Evolutionary conservation across 2,797 vertebrate species (phyloP).

Genomic region (Hoplostethus mediterraneus): DNA sequence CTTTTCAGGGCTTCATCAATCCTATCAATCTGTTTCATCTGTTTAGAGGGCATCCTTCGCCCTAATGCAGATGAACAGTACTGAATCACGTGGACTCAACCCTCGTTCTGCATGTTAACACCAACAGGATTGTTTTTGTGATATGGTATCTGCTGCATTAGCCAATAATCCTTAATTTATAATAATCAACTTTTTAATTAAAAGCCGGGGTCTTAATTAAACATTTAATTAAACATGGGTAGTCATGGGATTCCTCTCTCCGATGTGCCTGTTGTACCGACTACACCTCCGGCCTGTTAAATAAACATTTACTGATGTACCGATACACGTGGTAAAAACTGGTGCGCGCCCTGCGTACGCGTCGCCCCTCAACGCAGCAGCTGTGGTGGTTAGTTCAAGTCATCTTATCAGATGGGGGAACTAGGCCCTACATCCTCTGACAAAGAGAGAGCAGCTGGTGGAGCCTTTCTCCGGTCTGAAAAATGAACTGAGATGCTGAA

Average conservation of each 20-base stretch:
- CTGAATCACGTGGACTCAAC: constrained; percentile 42
- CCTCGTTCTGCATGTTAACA: constrained; percentile 34
- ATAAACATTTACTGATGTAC: constrained; percentile 67
- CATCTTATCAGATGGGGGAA: constrained; percentile 65
- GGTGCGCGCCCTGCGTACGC: background rate
- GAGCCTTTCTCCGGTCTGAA: constrained; percentile 57
- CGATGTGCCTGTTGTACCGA: constrained; percentile 55
- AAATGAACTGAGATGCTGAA: constrained; percentile 65
- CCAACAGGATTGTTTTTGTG: constrained; percentile 32
- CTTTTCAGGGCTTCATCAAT: constrained; percentile 13
- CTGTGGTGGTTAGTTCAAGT: constrained; percentile 51
- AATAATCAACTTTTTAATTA: constrained; percentile 74
- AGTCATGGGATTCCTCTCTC: constrained; percentile 51
- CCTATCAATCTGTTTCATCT: constrained; percentile 13
- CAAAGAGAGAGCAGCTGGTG: constrained; percentile 61
- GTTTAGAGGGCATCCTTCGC: constrained; percentile 7
- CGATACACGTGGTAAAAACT: constrained; percentile 25
- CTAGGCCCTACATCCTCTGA: constrained; percentile 54
- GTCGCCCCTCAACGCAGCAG: constrained; percentile 36
- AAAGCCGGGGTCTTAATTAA: constrained; percentile 70
- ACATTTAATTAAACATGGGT: constrained; percentile 68
- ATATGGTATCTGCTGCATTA: constrained; percentile 49
- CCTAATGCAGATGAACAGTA: constrained; percentile 33
- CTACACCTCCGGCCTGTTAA: constrained; percentile 51
- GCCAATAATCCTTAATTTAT: constrained; percentile 61